Conservation (phyloP, 2,888 invertebrate genomes). For the Isoperla grammatica region DNA sequence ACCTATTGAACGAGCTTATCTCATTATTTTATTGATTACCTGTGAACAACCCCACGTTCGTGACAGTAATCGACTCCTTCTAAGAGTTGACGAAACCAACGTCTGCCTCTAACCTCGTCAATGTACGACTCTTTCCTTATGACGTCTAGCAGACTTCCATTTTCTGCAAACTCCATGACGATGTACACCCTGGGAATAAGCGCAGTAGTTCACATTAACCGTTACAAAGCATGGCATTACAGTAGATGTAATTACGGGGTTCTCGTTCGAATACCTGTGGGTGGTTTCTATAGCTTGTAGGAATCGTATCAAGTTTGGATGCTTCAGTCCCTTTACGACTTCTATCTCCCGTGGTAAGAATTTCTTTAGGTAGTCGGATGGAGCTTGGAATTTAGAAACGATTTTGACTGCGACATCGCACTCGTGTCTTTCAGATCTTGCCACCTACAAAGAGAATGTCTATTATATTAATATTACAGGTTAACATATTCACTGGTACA, state of each 20-base stretch:
- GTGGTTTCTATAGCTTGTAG: conserved; percentile 81
- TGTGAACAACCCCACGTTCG: conserved; percentile 70
- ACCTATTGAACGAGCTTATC: too few relatives aligned
- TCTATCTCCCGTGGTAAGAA: conserved; percentile 78
- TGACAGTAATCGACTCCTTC: conserved; percentile 75
- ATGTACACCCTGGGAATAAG: conserved; percentile 61
- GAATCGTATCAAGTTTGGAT: conserved; percentile 73
- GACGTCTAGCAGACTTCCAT: conserved; percentile 70
- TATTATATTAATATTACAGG: neutral
- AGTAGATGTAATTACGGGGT: too few relatives aligned
- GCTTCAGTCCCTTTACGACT: conserved; percentile 73
- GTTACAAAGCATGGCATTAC: too few relatives aligned
- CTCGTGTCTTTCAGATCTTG: conserved; percentile 65
- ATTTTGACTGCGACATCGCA: conserved; percentile 77
- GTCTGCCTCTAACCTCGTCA: conserved; percentile 60
- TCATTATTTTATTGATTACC: too few relatives aligned
- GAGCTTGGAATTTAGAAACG: conserved; percentile 75
- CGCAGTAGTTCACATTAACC: too few relatives aligned
- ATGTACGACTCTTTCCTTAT: conserved; percentile 67
- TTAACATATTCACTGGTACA: conserved; percentile 10
- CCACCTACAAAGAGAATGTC: conserved; percentile 50
- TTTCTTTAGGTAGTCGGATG: conserved; percentile 72
- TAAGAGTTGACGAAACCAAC: conserved; percentile 67
- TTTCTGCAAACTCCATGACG: conserved; percentile 78
- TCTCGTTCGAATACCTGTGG: too few relatives aligned